Evolutionary conservation across 2,888 invertebrate genomes (phyloP).

Genomic region (Eupithecia insigniata): DNA sequence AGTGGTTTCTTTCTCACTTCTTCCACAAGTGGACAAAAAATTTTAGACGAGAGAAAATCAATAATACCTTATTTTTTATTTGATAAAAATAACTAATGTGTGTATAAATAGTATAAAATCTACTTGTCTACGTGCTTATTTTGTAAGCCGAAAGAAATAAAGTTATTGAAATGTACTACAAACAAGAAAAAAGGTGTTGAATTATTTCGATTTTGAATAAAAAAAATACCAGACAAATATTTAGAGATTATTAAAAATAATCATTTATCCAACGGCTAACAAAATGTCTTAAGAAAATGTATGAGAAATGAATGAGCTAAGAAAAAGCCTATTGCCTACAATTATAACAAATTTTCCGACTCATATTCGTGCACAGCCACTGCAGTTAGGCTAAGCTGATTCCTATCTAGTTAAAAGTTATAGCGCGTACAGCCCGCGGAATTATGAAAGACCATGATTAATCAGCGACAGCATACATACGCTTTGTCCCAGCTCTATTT

Average conservation of each 20-base stretch:
- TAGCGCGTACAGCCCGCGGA: constrained; percentile 43
- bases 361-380: neutral
- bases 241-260: neutral
- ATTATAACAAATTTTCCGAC: neutral
- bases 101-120: too few relatives aligned
- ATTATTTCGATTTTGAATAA: neutral
- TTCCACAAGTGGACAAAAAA: too few relatives aligned
- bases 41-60: too few relatives aligned
- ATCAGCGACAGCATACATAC: constrained; percentile 72
- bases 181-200: too few relatives aligned
- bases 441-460: constrained; percentile 77
- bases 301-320: neutral
- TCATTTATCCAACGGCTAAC: neutral
- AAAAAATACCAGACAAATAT: neutral
- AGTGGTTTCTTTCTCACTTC: too few relatives aligned
- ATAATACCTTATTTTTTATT: too few relatives aligned
- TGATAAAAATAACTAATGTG: too few relatives aligned
- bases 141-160: too few relatives aligned
- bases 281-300: neutral
- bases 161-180: too few relatives aligned
- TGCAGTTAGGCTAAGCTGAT: neutral
- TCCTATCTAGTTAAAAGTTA: constrained; percentile 14
- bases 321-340: neutral
- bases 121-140: too few relatives aligned
- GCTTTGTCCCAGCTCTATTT: constrained; percentile 78